Evolutionary conservation across 1,140 invertebrate species (phyloP), one percentile per base, ranked within the genome.

Genomic region (Pinna nobilis): DNA sequence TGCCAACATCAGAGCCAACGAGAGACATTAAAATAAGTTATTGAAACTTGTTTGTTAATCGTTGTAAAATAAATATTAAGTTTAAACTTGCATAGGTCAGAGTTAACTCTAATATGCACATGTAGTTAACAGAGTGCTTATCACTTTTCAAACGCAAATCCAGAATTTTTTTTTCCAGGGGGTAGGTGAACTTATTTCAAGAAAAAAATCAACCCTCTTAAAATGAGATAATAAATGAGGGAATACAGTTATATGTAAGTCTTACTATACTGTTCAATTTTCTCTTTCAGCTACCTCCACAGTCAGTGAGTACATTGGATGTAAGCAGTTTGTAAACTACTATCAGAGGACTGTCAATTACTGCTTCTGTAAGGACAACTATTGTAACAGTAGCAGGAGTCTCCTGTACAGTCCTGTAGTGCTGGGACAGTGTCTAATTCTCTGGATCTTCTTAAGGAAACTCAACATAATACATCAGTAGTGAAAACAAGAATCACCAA

Each of bases 321-420:
- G 79, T 53, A 74, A 74, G 20, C 57, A 78, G 47, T 79, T 79
- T 68, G 59, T 79, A 25, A 76, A 76, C 37, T 44, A 50, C 25
- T 74, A 70, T 41, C 70, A 74, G 33, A 66, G 75, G 11, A 72
- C 70, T n/a, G 39, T 81, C 6, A 81, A 81, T 69, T 81, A 77
- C 39, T 81, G 79, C 65, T 73, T 81, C 44, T 81, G 79, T 59
- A 75, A 79, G 37, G 25, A 49, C 44, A 59, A 81, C 53, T 51
- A 70, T 4, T 81, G 79, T 59, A 81, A 81, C 66, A 47, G 49
- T 51, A 70, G 66, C 20, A 70, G 32, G 20, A 64, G n/a, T 39
- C 11, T 60, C 20, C 7, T 70, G 3, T 65, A 47, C 30, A 75
- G 32, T 59, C 50, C 61, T 4, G 9, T 59, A 18, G 55, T 59